These are phyloP conservation scores for Brachionus koreanus DNA, from an alignment of 1,140 invertebrate species.

Conservation along the genomic window DNA sequence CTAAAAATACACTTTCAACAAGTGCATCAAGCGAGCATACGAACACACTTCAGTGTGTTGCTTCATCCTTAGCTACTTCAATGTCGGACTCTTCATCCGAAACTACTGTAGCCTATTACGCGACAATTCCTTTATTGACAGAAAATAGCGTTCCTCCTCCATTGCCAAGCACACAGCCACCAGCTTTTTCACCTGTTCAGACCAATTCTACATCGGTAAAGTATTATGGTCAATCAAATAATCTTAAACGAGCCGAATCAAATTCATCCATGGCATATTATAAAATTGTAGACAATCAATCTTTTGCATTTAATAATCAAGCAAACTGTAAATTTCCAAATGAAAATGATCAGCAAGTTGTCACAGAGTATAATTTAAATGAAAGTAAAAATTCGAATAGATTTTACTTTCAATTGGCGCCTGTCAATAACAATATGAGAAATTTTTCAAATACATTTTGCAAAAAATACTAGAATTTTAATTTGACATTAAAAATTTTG, in stretches of 20 bases:
- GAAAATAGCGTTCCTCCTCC: constrained; percentile 18
- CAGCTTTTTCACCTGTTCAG: background rate
- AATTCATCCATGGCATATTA: constrained; percentile 42
- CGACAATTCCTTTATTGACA: constrained; percentile 25
- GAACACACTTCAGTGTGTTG: background rate
- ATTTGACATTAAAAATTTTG: background rate
- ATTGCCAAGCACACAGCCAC: constrained; percentile 31
- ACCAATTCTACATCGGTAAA: background rate
- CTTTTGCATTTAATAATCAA: background rate
- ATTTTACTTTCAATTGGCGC: constrained; percentile 35
- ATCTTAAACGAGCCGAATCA: constrained; percentile 14
- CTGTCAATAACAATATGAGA: background rate
- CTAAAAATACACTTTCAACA: constrained; percentile 19
- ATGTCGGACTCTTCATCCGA: constrained; percentile 29
- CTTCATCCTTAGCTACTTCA: constrained; percentile 3
- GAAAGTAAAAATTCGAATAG: background rate
- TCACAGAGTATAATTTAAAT: background rate
- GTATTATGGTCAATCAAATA: background rate
- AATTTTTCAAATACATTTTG: background rate
- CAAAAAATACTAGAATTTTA: background rate
- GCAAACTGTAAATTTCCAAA: background rate
- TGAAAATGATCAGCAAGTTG: constrained; percentile 34
- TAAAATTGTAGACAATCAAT: constrained; percentile 36
- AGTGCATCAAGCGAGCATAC: constrained; percentile 35
- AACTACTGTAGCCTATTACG: constrained; percentile 40